Percentiles rank a stretch among this genome's conserved stretches.
Conservation (phyloP, 2,888 invertebrate genomes). For the Pristionchus maxplancki region DNA sequence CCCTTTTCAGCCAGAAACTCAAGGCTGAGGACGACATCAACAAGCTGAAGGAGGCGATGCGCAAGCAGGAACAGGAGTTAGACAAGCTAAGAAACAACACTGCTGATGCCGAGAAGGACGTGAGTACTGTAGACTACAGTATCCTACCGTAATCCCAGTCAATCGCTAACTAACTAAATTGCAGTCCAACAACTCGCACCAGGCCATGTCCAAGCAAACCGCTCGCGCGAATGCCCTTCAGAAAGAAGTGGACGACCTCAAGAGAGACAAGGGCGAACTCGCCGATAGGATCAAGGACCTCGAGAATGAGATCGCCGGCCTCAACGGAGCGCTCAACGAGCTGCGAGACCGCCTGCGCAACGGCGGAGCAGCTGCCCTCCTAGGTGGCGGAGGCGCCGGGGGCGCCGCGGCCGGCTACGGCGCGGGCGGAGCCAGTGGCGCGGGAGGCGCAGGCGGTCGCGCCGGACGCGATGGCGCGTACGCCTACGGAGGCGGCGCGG, state of each 20-base stretch:
- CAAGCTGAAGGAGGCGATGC: slow-evolving; percentile 70
- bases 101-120: slow-evolving; percentile 49
- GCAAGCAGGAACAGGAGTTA: slow-evolving; percentile 74
- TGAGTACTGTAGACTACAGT: background rate
- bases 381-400: slow-evolving; percentile 57
- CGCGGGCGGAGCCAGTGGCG: slow-evolving; percentile 51
- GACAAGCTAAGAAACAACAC: slow-evolving; percentile 72
- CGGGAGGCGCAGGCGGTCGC: slow-evolving; percentile 50
- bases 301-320: slow-evolving; percentile 62
- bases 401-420: slow-evolving; percentile 53
- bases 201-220: slow-evolving; percentile 62
- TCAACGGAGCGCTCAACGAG: slow-evolving; percentile 62
- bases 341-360: slow-evolving; percentile 54
- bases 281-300: slow-evolving; percentile 57
- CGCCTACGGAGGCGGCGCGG: slow-evolving; percentile 2
- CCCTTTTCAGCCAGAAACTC: slow-evolving; percentile 69
- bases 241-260: slow-evolving; percentile 68
- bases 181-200: slow-evolving; percentile 47
- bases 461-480: slow-evolving; percentile 25
- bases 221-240: slow-evolving; percentile 67
- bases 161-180: background rate
- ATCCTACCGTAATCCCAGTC: background rate
- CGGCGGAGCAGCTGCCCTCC: slow-evolving; percentile 55
- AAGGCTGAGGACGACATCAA: slow-evolving; percentile 72
- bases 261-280: slow-evolving; percentile 53